Evolutionary conservation across 2,888 invertebrate genomes (phyloP).

Genomic region (Epinotia ramella): DNA sequence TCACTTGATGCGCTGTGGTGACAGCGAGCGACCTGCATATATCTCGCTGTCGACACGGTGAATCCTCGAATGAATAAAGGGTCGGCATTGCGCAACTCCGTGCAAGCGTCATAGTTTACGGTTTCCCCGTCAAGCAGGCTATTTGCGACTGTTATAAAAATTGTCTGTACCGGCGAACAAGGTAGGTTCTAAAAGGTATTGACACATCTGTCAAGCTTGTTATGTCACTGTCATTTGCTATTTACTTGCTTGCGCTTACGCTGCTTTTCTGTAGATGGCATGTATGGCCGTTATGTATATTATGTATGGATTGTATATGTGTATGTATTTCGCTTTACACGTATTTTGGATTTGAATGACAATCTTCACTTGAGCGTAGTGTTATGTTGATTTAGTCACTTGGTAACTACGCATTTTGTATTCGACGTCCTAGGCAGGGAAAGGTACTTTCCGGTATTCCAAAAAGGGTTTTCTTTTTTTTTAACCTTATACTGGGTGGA

Average conservation of each 20-base stretch:
- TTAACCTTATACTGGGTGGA: no score
- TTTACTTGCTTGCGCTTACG: slow-evolving; percentile 56
- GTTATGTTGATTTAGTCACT: neutral
- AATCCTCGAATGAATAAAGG: neutral
- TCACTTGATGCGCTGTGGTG: neutral
- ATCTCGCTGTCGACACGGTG: neutral
- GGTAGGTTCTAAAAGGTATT: slow-evolving; percentile 12
- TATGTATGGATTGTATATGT: slow-evolving; percentile 15
- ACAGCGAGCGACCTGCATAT: neutral
- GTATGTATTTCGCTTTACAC: slow-evolving; percentile 7
- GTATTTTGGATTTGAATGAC: neutral
- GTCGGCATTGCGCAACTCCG: neutral
- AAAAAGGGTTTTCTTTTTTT: no score
- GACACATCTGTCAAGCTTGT: neutral
- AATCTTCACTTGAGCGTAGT: neutral
- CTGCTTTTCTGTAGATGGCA: slow-evolving; percentile 52
- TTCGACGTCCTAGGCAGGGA: no score
- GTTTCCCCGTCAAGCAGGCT: neutral
- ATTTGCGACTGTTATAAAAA: neutral
- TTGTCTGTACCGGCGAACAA: neutral
- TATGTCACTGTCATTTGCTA: slow-evolving; percentile 13
- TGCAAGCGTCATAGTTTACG: neutral
- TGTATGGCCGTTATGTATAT: slow-evolving; percentile 44
- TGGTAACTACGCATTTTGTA: neutral
- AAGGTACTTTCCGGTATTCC: no score